phyloP scores from a whole-genome alignment of 2,797 vertebrate genomes.

The Hemitrygon akajei region DNA sequence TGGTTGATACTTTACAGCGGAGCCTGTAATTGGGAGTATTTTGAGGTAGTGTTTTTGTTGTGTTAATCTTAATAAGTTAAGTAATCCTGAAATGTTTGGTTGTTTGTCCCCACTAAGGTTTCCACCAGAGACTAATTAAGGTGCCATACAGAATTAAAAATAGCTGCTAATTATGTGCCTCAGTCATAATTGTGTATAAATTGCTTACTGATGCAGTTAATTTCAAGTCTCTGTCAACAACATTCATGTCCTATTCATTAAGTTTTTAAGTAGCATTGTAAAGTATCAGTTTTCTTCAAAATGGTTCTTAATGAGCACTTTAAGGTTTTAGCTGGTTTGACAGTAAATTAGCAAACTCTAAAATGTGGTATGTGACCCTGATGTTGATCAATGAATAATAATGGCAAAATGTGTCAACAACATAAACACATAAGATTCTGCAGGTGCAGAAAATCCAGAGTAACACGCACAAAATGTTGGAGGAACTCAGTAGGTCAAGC shows the following conservation, averaged over 20 bases:
- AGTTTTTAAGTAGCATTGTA: neutral
- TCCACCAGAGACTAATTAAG: constrained; percentile 16
- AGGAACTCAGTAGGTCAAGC: no score
- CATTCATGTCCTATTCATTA: neutral
- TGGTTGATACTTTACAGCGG: neutral
- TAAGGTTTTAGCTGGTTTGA: no score
- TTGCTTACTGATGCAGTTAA: neutral
- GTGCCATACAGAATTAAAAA: neutral
- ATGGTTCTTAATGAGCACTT: neutral
- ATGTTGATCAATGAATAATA: neutral
- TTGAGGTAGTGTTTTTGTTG: neutral
- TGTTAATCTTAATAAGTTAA: neutral
- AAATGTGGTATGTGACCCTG: neutral
- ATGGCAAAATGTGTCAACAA: neutral
- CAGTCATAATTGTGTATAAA: neutral
- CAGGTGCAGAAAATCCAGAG: no score
- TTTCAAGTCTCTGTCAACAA: neutral
- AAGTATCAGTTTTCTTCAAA: neutral
- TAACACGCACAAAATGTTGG: no score
- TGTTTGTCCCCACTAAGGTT: neutral
- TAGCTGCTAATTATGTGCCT: neutral
- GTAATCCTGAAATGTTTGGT: constrained; percentile 23
- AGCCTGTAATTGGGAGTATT: neutral
- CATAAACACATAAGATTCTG: no score
- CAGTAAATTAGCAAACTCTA: no score